phyloP scores from a whole-genome alignment of 2,797 vertebrate genomes.

The Chiloscyllium punctatum region DNA sequence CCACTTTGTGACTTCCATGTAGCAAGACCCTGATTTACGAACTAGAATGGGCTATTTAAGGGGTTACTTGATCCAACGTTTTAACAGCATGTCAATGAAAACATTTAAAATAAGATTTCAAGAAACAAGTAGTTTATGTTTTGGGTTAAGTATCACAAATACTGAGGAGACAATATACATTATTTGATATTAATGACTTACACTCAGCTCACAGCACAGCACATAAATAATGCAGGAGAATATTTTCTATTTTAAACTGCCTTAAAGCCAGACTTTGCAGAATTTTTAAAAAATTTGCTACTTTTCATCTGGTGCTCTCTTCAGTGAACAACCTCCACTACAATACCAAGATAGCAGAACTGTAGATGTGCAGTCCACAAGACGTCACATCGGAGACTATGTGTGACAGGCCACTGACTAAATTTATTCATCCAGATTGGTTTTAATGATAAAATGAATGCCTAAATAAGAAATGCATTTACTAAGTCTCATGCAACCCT shows the following conservation, averaged over 20 bases:
- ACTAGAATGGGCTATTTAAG: background rate
- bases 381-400: background rate
- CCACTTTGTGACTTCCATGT: background rate
- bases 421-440: background rate
- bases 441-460: background rate
- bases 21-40: background rate
- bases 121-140: background rate
- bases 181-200: no score
- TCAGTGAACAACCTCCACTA: background rate
- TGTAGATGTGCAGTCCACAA: background rate
- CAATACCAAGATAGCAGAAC: background rate
- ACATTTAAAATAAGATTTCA: background rate
- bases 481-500: background rate
- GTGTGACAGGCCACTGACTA: background rate
- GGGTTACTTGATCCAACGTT: background rate
- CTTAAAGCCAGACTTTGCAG: background rate
- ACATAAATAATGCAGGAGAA: background rate
- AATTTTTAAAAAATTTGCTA: background rate
- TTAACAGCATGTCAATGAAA: background rate
- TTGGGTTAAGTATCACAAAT: background rate
- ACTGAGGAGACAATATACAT: background rate
- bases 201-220: background rate
- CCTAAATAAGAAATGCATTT: slow-evolving; percentile 11
- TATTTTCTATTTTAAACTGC: background rate
- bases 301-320: background rate